Base-by-base conservation (phyloP, 2,888 invertebrate species). In the Bhutanitis thaidina region DNA sequence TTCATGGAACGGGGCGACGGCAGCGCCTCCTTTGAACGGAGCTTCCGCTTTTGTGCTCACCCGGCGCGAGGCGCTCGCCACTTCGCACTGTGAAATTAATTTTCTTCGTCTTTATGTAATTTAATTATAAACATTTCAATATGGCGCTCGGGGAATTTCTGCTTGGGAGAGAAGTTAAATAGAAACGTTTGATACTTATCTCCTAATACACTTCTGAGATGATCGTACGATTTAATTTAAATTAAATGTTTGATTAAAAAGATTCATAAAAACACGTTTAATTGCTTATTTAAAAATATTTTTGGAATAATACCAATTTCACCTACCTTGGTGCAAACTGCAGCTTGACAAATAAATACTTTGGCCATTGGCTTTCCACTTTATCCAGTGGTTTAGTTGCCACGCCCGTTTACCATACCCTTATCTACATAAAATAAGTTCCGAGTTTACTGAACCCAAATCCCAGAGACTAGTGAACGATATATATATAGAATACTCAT, bases 121-220 rank as follows among this genome's bases (percentile, higher is more conserved):
- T 89, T 87, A 89, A 89, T 89, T 89, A 89, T 89, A 89, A 89
- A 88, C 89, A 89, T 89, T 89, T 89, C 89, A 88, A 88, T 89
- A 89, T 88, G 83, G 87, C 87, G 88, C 84, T 76, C 78, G 68
- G 85, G 83, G 86, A 87, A 85, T 86, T 89, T 85, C 84, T 81
- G 80, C 83, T 69, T 73, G 70, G 69, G 72, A 80, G 83, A 77
- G 83, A 86, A 86, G 85, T 88, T 88, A 87, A 89, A 89, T 87
- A 83, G 89, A 88, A 88, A 84, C 87, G 89, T 87, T 89, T 87
- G 84, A 88, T 88, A 85, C 86, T 88, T 87, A 87, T 88, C 89
- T 86, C 76, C 76, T 86, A 84, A 87, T 87, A 84, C 84, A 87
- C 83, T 87, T 87, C 77, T 75, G 80, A 75, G 77, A 84, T 83